These are phyloP conservation scores for Apostichopus japonicus DNA, from an alignment of 35 echinoderm and acorn worm species.

Conservation along the genomic window DNA sequence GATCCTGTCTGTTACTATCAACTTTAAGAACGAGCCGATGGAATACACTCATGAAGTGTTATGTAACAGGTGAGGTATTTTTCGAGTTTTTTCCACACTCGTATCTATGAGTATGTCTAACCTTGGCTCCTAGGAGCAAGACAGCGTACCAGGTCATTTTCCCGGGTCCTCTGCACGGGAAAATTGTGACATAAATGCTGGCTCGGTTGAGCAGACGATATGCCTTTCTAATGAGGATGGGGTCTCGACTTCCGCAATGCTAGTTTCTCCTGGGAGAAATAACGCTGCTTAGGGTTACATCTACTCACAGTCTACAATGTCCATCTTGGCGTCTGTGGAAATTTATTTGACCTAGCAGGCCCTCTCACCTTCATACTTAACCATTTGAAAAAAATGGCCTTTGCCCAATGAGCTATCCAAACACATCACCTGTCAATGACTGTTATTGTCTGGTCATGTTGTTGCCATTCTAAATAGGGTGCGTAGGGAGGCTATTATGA, in stretches of 20 bases:
- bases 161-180: neutral
- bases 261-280: no score
- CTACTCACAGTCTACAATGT: no score
- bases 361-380: neutral
- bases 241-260: no score
- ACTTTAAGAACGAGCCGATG: no score
- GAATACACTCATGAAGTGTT: no score
- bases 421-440: constrained; percentile 36
- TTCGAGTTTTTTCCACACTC: no score
- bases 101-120: neutral
- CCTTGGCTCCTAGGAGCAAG: constrained; percentile 20
- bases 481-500: constrained; percentile 2
- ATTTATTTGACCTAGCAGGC: constrained; percentile 25
- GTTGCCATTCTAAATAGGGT: constrained; percentile 16
- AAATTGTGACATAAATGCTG: neutral
- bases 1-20: no score
- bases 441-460: constrained; percentile 6
- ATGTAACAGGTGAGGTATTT: no score
- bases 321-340: neutral
- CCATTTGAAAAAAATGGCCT: constrained; percentile 26
- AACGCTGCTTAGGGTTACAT: no score
- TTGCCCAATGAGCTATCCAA: neutral
- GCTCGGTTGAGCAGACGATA: constrained; percentile 27
- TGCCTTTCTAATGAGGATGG: no score
- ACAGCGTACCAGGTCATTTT: neutral